Base-by-base conservation (phyloP, 2,888 invertebrate genomes). In the Stratiomys singularior region DNA sequence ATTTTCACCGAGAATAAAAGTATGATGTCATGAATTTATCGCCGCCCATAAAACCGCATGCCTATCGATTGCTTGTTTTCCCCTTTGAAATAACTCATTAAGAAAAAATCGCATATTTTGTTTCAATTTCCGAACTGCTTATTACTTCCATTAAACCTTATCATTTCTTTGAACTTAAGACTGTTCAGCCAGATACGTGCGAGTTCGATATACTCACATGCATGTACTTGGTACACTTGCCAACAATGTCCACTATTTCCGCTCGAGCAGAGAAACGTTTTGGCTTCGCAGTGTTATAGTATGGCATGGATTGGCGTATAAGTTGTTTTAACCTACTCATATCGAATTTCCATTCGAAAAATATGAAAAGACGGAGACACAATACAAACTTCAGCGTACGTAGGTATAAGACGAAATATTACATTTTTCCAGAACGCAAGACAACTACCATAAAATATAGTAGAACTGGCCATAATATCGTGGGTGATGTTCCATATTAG, bases 331-430 rank as follows among this genome's bases (percentile, higher is more conserved):
- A 37, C 37, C 37, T 37, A 37, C 37, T 37, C 37, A 37, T 37
- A 72, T 72, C 56, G 28, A 72, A 72, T 72, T 72, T 52, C 71
- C 15, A 66, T 25, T 63, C 23, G 63, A 18, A 66, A 66, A 66
- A 9, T 9, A 27, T 25, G 15, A 5, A 63, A 66, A 37, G 13
- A 30, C 18, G 66, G 37, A 66, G 66, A 3, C 66, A 30, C 5
- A 66, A 60, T 11, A 27, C 21, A 66, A 66, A 52, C 52, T 4
- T 52, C 37, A 66, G n/a, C 9, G 28, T 21, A 60, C 58, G 58
- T 60, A n/a, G 52, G 15, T 52, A 18, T 52, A n/a, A 52, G 3
- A 52, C 52, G 52, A 15, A 52, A 52, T 13, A 52, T 18, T 3
- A 13, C 52, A 7, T 18, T 18, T 13, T 60, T 13, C 23, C 7